phyloP scores from a whole-genome alignment of 1,140 invertebrate species.

The Palaemon carinicauda region DNA sequence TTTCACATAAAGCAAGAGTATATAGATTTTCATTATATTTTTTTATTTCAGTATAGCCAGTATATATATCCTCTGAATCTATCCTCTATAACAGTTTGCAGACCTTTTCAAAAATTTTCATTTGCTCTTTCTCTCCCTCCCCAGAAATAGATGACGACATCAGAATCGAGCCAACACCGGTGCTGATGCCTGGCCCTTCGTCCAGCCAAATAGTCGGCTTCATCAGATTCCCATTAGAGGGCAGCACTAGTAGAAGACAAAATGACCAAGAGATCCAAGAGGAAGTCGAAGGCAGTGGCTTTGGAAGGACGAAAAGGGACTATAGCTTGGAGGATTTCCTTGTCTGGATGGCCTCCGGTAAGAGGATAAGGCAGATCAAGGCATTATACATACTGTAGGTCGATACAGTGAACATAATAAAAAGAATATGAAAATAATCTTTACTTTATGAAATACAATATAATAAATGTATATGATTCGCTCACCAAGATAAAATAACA shows the following conservation, averaged over 20 bases:
- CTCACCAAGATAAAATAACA: no score
- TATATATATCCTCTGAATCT: no score
- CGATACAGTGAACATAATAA: no score
- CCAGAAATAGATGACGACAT: not conserved
- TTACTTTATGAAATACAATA: no score
- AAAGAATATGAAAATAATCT: no score
- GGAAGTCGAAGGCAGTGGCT: not conserved
- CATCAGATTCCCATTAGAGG: not conserved
- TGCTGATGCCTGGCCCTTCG: not conserved
- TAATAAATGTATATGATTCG: no score
- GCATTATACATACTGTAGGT: no score
- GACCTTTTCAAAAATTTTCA: not conserved
- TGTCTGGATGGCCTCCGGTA: slow-evolving; percentile 37
- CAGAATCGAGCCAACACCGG: slow-evolving; percentile 20
- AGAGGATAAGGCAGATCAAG: no score
- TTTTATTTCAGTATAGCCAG: no score
- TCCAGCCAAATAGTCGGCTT: not conserved
- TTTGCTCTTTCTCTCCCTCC: not conserved
- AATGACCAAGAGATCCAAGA: not conserved
- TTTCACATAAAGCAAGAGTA: no score
- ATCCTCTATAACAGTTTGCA: no score
- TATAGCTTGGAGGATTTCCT: slow-evolving; percentile 46
- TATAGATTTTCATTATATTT: no score
- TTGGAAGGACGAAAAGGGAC: slow-evolving; percentile 18
- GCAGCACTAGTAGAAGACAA: not conserved